Evolutionary conservation across 2,888 invertebrate species (phyloP).

Genomic region (Synanthedon formicaeformis): DNA sequence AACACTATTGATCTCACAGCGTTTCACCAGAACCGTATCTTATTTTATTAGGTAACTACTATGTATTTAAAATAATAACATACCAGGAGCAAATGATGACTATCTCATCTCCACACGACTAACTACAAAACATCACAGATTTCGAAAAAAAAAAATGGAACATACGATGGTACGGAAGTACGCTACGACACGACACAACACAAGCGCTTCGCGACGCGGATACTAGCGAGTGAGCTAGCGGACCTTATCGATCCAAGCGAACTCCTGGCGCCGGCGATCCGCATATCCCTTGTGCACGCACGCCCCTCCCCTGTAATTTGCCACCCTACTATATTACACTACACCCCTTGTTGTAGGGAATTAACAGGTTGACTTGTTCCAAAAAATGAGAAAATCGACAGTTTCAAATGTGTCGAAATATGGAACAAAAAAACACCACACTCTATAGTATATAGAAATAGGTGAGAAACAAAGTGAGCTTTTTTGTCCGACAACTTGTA

Average conservation of each 20-base stretch:
- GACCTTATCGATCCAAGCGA: slow-evolving; percentile 54
- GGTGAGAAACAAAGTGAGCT: no score
- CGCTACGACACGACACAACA: slow-evolving; percentile 16
- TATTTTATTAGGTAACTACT: neutral
- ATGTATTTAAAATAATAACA: slow-evolving; percentile 16
- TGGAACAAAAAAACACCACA: no score
- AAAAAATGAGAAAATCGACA: no score
- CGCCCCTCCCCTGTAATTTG: slow-evolving; percentile 42
- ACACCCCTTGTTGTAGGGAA: slow-evolving; percentile 26
- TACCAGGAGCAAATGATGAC: slow-evolving; percentile 36
- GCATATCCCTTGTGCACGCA: slow-evolving; percentile 64
- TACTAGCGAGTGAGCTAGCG: slow-evolving; percentile 41
- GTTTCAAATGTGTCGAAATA: no score
- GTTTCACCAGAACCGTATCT: neutral
- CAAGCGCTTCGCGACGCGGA: slow-evolving; percentile 44
- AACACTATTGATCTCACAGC: slow-evolving; percentile 40
- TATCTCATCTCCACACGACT: slow-evolving; percentile 56
- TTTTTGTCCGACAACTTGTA: no score
- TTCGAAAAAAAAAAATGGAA: slow-evolving; percentile 17
- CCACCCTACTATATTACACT: slow-evolving; percentile 30
- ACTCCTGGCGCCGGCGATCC: slow-evolving; percentile 63
- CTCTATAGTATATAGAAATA: no score
- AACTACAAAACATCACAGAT: slow-evolving; percentile 21
- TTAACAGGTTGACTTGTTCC: slow-evolving; percentile 8
- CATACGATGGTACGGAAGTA: slow-evolving; percentile 26